A percentile compares a stretch with the other conserved stretches of the same genome.
Evolutionary conservation across 2,888 invertebrate genomes (phyloP).

Genomic region (Pollenia angustigena): DNA sequence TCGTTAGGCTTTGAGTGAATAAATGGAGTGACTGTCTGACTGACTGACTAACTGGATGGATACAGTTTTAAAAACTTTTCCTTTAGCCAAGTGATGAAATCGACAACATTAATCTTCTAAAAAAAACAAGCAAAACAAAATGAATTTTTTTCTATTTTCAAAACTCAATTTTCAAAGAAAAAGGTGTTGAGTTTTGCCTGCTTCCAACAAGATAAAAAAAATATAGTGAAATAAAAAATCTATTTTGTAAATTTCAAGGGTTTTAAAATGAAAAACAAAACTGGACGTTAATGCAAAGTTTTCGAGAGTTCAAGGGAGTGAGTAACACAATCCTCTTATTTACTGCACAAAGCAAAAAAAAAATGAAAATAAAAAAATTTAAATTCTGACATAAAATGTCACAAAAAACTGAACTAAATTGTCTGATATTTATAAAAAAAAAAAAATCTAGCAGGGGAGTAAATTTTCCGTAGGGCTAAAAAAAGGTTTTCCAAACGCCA

Average conservation of each 20-base stretch:
- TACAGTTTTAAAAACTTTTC: neutral
- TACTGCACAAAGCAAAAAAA: neutral
- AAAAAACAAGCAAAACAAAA: neutral
- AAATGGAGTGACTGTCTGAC: neutral
- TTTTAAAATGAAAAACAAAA: slow-evolving; percentile 9
- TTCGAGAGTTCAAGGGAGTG: slow-evolving; percentile 1
- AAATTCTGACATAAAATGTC: slow-evolving; percentile 52
- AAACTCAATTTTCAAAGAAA: neutral
- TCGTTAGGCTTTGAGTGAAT: neutral
- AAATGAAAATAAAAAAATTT: slow-evolving; percentile 4
- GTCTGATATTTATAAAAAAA: slow-evolving; percentile 22
- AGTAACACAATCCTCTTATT: slow-evolving; percentile 46
- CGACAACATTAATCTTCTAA: slow-evolving; percentile 7
- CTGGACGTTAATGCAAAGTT: slow-evolving; percentile 16
- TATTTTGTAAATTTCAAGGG: slow-evolving; percentile 14
- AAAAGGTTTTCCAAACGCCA: slow-evolving; percentile 58
- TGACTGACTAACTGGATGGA: neutral
- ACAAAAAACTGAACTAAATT: slow-evolving; percentile 42
- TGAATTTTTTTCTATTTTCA: neutral
- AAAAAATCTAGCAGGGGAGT: slow-evolving; percentile 20
- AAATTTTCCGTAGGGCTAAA: slow-evolving; percentile 12
- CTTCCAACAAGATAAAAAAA: slow-evolving; percentile 52
- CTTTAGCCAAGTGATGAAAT: slow-evolving; percentile 54
- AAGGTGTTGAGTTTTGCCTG: slow-evolving; percentile 22
- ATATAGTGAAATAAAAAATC: slow-evolving; percentile 56